Conservation (phyloP, 2,113 vertebrate genomes). For the Cnemophilus loriae region DNA sequence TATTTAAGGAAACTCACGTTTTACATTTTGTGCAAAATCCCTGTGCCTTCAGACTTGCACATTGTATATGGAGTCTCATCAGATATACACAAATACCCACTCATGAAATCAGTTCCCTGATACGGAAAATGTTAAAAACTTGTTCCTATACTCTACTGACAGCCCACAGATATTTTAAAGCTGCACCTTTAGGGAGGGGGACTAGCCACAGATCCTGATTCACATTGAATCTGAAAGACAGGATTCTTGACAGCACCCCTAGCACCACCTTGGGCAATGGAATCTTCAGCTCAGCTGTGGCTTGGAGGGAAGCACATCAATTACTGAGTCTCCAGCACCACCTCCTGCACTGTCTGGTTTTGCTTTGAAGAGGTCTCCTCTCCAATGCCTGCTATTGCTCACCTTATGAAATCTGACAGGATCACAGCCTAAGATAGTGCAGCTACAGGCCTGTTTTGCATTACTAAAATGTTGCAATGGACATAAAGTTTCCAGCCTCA, state of each 20-base stretch:
- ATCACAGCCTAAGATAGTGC: not conserved
- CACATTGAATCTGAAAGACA: not conserved
- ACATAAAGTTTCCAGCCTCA: not conserved
- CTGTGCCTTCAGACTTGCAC: not conserved
- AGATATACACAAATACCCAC: not conserved
- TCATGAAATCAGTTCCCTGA: not conserved
- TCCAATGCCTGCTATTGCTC: not conserved
- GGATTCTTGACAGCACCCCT: not conserved
- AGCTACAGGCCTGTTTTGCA: not conserved
- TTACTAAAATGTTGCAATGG: not conserved
- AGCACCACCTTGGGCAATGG: not conserved
- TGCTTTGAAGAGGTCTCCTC: not conserved
- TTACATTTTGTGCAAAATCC: not conserved
- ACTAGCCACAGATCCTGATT: not conserved
- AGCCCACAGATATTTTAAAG: not conserved
- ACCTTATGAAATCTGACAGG: conserved; percentile 14
- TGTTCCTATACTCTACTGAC: not conserved
- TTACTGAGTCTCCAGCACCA: not conserved
- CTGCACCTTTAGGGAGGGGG: not conserved
- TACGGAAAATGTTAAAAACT: not conserved
- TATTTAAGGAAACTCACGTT: not conserved
- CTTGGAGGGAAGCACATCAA: not conserved
- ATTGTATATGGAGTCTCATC: not conserved
- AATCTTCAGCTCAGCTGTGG: not conserved
- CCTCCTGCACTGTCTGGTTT: not conserved